phyloP scores from a whole-genome alignment of 2,797 vertebrate species.

The Schizopygopsis pylzovi region DNA sequence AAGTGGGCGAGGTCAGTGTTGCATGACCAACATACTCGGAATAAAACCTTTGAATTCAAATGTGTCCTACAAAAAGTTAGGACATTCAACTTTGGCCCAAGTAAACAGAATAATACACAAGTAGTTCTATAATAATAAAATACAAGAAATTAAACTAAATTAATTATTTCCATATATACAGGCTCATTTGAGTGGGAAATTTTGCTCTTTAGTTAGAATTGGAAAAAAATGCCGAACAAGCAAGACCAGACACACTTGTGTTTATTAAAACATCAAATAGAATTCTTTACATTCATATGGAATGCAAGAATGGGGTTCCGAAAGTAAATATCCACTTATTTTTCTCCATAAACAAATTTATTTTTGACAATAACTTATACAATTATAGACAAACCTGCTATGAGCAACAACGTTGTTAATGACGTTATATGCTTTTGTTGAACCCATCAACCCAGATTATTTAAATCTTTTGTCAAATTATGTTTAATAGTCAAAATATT shows the following conservation, averaged over 20 bases:
- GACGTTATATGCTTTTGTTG: not conserved
- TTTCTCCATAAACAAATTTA: not conserved
- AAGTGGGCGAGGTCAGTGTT: constrained; percentile 19
- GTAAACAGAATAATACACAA: not conserved
- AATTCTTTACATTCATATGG: not conserved
- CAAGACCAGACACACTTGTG: not conserved
- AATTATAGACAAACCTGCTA: not conserved
- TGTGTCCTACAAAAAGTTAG: not conserved
- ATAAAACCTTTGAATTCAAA: constrained; percentile 17
- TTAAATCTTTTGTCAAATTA: not conserved
- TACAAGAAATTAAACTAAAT: not conserved
- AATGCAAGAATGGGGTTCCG: not conserved
- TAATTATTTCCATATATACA: not conserved
- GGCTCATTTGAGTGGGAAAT: not conserved
- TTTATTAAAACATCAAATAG: not conserved
- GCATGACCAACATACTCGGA: constrained; percentile 7
- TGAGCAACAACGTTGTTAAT: not conserved
- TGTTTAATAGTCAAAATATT: not conserved
- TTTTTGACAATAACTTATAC: not conserved
- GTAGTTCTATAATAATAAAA: not conserved
- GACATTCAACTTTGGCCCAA: not conserved
- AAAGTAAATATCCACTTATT: not conserved
- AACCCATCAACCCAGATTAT: not conserved
- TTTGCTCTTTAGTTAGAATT: not conserved
- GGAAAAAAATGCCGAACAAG: not conserved